phyloP scores from a whole-genome alignment of 2,113 vertebrate species.

The Gnathonemus longibarbis region DNA sequence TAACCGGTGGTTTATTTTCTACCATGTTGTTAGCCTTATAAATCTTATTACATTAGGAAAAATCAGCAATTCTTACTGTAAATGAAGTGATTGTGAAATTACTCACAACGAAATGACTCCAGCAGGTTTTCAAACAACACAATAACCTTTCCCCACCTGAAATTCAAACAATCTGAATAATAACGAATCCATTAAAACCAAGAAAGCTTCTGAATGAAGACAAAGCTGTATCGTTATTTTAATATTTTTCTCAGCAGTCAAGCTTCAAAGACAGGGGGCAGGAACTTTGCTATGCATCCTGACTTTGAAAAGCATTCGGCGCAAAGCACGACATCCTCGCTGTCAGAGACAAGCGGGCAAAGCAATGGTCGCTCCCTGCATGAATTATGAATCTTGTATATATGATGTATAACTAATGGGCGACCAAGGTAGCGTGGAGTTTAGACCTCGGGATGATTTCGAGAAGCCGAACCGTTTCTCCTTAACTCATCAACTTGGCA shows the following conservation, averaged over 20 bases:
- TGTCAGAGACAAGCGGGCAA: not conserved
- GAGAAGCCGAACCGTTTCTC: constrained; percentile 27
- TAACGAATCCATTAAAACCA: not conserved
- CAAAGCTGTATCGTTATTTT: not conserved
- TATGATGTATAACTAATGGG: constrained; percentile 22
- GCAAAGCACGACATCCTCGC: not conserved
- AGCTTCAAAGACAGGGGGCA: not conserved
- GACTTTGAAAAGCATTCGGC: not conserved
- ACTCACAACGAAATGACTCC: not conserved
- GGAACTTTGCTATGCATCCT: constrained; percentile 17
- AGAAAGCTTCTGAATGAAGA: not conserved
- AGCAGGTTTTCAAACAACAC: not conserved
- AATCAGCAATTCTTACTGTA: not conserved
- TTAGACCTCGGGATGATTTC: constrained; percentile 13
- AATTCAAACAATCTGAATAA: not conserved
- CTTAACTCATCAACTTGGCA: constrained; percentile 42
- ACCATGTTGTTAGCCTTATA: not conserved
- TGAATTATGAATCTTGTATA: constrained; percentile 11
- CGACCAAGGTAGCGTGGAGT: constrained; percentile 9
- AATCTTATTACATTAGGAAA: not conserved
- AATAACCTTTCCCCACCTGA: not conserved
- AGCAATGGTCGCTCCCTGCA: not conserved
- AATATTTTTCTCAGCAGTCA: not conserved
- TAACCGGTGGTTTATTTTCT: not conserved
- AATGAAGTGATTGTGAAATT: not conserved